Evolutionary conservation across 2,888 invertebrate species (phyloP).

Genomic region (Caenorhabditis sp.): DNA sequence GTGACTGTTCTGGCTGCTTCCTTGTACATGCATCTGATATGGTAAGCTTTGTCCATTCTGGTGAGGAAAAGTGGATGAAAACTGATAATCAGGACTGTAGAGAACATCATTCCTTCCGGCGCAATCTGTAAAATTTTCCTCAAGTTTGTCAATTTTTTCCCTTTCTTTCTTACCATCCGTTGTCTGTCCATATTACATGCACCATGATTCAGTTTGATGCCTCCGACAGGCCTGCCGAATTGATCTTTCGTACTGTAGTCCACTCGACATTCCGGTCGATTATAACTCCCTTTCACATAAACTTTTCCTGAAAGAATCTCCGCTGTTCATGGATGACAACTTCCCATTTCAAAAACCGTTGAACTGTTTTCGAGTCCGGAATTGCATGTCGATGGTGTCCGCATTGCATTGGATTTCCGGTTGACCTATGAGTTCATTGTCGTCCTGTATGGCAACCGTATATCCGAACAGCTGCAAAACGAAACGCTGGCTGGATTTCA

Average conservation of each 20-base stretch:
- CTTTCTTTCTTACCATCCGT: slow-evolving; percentile 67
- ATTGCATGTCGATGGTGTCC: slow-evolving; percentile 78
- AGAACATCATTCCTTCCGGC: slow-evolving; percentile 79
- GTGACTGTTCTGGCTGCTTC: slow-evolving; percentile 74
- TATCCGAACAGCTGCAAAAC: slow-evolving; percentile 33
- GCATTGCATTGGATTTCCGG: slow-evolving; percentile 77
- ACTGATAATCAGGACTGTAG: slow-evolving; percentile 77
- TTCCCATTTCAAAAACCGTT: slow-evolving; percentile 56
- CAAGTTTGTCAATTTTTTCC: not conserved
- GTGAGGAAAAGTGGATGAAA: slow-evolving; percentile 79
- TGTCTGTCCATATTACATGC: slow-evolving; percentile 79
- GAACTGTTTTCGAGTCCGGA: slow-evolving; percentile 73
- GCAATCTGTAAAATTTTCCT: slow-evolving; percentile 62
- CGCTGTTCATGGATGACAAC: not conserved
- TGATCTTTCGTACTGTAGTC: slow-evolving; percentile 62
- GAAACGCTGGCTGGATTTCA: not conserved
- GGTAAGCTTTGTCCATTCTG: slow-evolving; percentile 78
- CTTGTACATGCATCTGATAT: slow-evolving; percentile 79
- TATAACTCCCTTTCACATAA: slow-evolving; percentile 79
- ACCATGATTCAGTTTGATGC: slow-evolving; percentile 78
- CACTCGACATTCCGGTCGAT: slow-evolving; percentile 75
- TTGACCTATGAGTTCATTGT: slow-evolving; percentile 70
- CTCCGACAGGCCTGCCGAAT: slow-evolving; percentile 73
- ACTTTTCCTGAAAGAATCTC: slow-evolving; percentile 74
- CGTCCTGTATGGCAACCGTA: slow-evolving; percentile 53